Evolutionary conservation across 2,888 invertebrate species (phyloP).

Genomic region (Sarcophaga subvicina): DNA sequence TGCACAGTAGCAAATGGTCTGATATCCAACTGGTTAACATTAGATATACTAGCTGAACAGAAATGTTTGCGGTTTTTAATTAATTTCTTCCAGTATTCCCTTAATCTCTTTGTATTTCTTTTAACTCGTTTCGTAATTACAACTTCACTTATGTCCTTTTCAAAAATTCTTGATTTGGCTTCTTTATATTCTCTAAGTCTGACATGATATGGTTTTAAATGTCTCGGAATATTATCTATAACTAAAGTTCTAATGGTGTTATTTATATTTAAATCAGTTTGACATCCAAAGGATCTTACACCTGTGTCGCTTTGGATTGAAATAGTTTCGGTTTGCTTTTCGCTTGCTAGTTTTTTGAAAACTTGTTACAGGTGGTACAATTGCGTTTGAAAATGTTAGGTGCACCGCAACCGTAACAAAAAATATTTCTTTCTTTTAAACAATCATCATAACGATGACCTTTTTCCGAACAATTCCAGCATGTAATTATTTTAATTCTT

Average conservation of each 20-base stretch:
- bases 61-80: not conserved
- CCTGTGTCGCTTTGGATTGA: not conserved
- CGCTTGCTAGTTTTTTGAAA: not conserved
- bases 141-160: not conserved
- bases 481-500: no score
- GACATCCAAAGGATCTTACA: conserved; percentile 11
- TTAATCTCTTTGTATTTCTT: not conserved
- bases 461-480: no score
- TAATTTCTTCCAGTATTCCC: not conserved
- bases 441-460: no score
- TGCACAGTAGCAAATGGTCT: conserved; percentile 11
- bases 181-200: conserved; percentile 13
- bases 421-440: no score
- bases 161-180: conserved; percentile 11
- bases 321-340: not conserved
- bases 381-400: no score
- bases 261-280: not conserved
- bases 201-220: conserved; percentile 11
- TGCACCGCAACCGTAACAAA: no score
- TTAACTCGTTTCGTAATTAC: not conserved
- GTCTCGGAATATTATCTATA: not conserved
- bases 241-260: no score
- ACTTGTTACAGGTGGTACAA: no score
- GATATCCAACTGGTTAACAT: not conserved
- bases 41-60: conserved; percentile 20